Evolutionary conservation across 2,888 invertebrate genomes (phyloP).

Genomic region (Crocallis elinguaria): DNA sequence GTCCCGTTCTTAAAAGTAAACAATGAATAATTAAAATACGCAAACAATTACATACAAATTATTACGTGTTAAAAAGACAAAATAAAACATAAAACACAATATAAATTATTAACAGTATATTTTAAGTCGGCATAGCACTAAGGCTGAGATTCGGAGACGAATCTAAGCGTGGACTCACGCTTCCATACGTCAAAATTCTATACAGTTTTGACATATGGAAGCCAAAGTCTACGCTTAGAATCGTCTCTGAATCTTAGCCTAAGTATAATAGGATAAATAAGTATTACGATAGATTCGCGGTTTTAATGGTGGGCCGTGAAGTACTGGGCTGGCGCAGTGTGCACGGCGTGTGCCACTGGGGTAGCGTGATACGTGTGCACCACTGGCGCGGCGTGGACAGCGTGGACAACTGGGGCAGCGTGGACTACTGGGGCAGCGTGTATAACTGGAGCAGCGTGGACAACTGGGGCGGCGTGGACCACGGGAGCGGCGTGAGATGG

Average conservation of each 20-base stretch:
- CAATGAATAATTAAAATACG: no score
- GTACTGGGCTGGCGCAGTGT: conserved; percentile 50
- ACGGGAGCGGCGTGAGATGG: conserved; percentile 38
- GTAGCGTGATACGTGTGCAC: conserved; percentile 39
- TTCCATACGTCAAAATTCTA: no score
- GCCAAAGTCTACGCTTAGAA: no score
- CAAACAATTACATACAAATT: no score
- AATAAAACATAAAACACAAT: not conserved
- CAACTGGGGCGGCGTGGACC: conserved; percentile 36
- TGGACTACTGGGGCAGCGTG: conserved; percentile 43
- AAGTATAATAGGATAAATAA: conserved; percentile 37
- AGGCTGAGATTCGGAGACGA: no score
- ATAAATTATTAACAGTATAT: conserved; percentile 35
- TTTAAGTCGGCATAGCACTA: conserved; percentile 32
- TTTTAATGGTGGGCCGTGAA: conserved; percentile 62
- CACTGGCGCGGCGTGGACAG: conserved; percentile 35
- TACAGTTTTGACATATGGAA: no score
- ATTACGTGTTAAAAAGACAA: not conserved
- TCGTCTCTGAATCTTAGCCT: no score
- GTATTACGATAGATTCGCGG: conserved; percentile 34
- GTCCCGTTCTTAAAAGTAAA: no score
- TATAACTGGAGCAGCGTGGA: conserved; percentile 42
- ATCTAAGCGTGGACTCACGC: no score
- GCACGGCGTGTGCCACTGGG: conserved; percentile 42
- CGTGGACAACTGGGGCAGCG: conserved; percentile 37